Base-by-base conservation (phyloP, 2,797 vertebrate genomes). In the Anolis apletophallus region DNA sequence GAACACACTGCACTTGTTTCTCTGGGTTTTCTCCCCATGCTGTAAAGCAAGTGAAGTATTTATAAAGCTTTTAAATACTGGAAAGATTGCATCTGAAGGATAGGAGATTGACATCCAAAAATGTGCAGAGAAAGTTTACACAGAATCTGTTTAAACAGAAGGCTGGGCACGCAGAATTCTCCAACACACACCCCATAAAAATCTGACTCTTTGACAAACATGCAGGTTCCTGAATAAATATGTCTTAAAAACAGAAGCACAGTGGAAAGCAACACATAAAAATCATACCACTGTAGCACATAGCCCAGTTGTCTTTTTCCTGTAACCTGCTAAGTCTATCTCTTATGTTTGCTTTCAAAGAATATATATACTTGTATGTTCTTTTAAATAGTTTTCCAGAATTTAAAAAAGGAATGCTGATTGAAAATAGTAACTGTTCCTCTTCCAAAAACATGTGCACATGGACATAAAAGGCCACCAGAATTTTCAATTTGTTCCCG, bases 61-160 rank as follows among this genome's bases (percentile, higher is more conserved):
- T 91, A 86, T 81, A 90, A 87, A 90, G 75, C 50, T 91, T 10
- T 75, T 81, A 78, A 52, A 57, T 81, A 89, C 91, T 86, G 85
- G 0, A 3, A 4, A 26, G 36, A 10, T 7, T n/a, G 40, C 40
- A 40, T 8, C 36, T 21, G 21, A 21, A 3, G 10, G 34, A 34
- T 12, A 40, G 78, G 21, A 57, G 78, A 68, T 12, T 12, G 46
- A 26, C 81, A 83, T 67, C 13, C 75, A 89, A 89, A 86, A 34
- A 19, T 36, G 59, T 3, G 9, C 4, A 71, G 73, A 1, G 79
- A 0, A 0, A 0, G 59, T 52, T 73, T 85, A 76, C 76, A 77
- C 55, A 85, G 40, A 40, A 46, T n/a, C 36, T 80, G 67, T 3
- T 86, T 89, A 85, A 80, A 77, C 55, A 86, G 76, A 89, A 88